Evolutionary conservation across 2,113 vertebrate genomes (phyloP), one percentile per base, ranked within the genome.

Genomic region (Poeciliopsis prolifica): DNA sequence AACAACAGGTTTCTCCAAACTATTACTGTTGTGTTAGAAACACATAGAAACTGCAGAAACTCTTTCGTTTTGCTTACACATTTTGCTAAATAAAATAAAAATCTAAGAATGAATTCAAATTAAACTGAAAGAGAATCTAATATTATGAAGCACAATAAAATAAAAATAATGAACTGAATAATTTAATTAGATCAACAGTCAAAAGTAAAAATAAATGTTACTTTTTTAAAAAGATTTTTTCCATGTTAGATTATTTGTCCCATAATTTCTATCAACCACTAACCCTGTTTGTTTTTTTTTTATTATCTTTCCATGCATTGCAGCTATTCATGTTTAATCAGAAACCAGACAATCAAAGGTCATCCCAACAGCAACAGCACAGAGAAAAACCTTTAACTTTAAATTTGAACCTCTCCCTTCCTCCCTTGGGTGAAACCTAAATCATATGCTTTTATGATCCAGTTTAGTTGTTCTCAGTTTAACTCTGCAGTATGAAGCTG

Each of bases 341-440:
- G n/a, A 17, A 26, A 33, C 8, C 7, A 68, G 69, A 37, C 28
- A 58, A 31, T 44, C 70, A 81, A 79, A 78, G 75, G 72, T 80
- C 64, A 78, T 33, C 7, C 22, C 10, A 72, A 63, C 29, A 60
- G 26, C 42, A 64, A 0, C 22, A n/a, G 28, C 48, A 54, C 65
- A 29, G 28, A 51, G 15, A 2, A 68, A 30, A 69, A 42, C 17
- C 30, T 33, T 31, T 13, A 7, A 8, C 3, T 17, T 7, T 12
- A n/a, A 62, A 9, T 62, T 5, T 17, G 2, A 14, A 40, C 9
- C n/a, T 28, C 6, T 61, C 3, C 8, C 8, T 28, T 71, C 8
- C 9, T 33, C 31, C 14, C 9, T 54, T 31, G 35, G 33, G n/a
- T 7, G 31, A n/a, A 69, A 37, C 69, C 15, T 24, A 63, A 4